Evolutionary conservation across 2,888 invertebrate genomes (phyloP).

Genomic region (Latrodectus hesperus): DNA sequence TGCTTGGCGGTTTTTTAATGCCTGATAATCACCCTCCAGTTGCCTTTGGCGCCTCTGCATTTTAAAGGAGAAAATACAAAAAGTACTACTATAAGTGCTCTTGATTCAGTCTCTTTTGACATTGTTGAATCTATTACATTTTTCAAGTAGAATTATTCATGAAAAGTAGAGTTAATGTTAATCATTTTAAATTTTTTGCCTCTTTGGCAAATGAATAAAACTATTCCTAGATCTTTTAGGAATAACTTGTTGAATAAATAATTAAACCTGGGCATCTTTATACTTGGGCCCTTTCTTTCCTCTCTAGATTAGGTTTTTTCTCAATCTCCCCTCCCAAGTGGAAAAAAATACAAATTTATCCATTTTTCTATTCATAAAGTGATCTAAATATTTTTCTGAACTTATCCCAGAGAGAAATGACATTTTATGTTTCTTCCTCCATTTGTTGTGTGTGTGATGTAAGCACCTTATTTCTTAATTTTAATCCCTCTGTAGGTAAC

Average conservation of each 20-base stretch:
- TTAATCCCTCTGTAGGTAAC: constrained; percentile 2
- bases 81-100: constrained; percentile 70
- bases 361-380: constrained; percentile 59
- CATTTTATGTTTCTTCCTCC: constrained; percentile 21
- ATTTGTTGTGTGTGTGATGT: constrained; percentile 36
- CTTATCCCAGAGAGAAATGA: constrained; percentile 30
- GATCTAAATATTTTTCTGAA: constrained; percentile 66
- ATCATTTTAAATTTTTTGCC: constrained; percentile 69
- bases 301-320: constrained; percentile 55
- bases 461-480: constrained; percentile 35
- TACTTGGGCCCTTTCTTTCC: constrained; percentile 61
- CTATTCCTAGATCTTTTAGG: constrained; percentile 66
- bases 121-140: constrained; percentile 70
- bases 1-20: too few species aligned
- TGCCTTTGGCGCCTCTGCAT: constrained; percentile 59
- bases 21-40: neutral
- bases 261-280: constrained; percentile 60
- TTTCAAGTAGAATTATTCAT: constrained; percentile 67
- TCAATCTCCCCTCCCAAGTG: constrained; percentile 29
- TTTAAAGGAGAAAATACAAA: constrained; percentile 47
- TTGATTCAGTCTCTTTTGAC: constrained; percentile 70
- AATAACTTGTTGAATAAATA: constrained; percentile 63
- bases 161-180: constrained; percentile 67
- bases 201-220: constrained; percentile 56
- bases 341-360: constrained; percentile 36